phyloP scores from a whole-genome alignment of 2,888 invertebrate species.

The Acleris holmiana region DNA sequence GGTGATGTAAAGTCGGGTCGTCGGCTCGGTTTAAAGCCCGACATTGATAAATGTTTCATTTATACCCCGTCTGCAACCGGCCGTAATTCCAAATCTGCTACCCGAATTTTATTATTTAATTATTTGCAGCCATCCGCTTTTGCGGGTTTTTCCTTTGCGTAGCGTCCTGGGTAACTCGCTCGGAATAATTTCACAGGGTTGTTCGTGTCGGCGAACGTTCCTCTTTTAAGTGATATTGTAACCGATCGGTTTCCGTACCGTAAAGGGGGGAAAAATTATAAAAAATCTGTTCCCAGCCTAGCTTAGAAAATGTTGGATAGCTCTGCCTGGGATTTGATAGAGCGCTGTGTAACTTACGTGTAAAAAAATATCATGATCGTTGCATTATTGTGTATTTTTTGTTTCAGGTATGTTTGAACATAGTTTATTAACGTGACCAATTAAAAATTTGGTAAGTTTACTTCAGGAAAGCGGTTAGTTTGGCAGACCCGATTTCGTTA shows the following conservation, averaged over 20 bases:
- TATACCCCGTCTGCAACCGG: constrained; percentile 63
- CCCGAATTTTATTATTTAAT: constrained; percentile 64
- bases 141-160: constrained; percentile 40
- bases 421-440: not conserved
- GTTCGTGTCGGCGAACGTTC: constrained; percentile 4
- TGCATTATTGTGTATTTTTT: constrained; percentile 3
- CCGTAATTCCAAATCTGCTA: constrained; percentile 60
- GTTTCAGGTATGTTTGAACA: constrained; percentile 46
- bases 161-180: constrained; percentile 30
- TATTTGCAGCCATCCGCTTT: constrained; percentile 49
- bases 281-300: no score
- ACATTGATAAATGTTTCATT: constrained; percentile 81
- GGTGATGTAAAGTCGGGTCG: constrained; percentile 58
- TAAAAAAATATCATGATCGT: not conserved
- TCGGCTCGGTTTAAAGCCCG: constrained; percentile 60
- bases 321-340: no score
- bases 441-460: not conserved
- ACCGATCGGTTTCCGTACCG: no score
- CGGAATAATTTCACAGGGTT: constrained; percentile 33
- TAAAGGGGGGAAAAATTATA: no score
- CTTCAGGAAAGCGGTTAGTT: no score
- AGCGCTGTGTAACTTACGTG: no score
- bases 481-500: no score
- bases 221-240: no score
- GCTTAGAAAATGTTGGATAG: no score